phyloP scores from a whole-genome alignment of 2,113 vertebrate genomes.

The Phalacrocorax pelagicus region DNA sequence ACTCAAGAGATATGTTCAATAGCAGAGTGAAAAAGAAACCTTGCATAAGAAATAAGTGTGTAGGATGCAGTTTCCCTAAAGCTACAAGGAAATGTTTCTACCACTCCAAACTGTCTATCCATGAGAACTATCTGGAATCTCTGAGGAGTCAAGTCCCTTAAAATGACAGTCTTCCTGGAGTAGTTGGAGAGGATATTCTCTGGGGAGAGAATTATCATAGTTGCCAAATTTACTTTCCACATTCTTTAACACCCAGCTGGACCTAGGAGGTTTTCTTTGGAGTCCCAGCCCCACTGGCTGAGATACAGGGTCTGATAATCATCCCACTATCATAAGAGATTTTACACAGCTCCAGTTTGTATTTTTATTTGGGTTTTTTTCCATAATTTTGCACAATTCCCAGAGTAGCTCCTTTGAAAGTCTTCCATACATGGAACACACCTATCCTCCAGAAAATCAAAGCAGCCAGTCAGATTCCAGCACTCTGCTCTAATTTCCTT shows the following conservation, averaged over 20 bases:
- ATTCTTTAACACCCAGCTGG: not conserved
- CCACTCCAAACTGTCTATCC: not conserved
- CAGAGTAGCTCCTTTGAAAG: not conserved
- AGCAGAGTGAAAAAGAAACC: not conserved
- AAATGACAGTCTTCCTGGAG: not conserved
- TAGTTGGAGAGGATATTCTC: not conserved
- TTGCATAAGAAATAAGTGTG: not conserved
- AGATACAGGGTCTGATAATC: not conserved
- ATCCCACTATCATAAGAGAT: not conserved
- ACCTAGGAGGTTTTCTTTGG: not conserved
- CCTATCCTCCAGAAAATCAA: not conserved
- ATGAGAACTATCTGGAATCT: not conserved
- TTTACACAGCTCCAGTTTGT: not conserved
- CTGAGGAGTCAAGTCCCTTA: not conserved
- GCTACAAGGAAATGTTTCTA: not conserved
- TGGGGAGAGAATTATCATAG: not conserved
- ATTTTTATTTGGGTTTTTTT: not conserved
- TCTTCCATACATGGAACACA: not conserved
- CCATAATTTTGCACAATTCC: not conserved
- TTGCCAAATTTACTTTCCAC: not conserved
- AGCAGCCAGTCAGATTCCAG: not conserved
- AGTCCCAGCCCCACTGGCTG: not conserved
- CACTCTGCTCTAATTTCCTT: not conserved
- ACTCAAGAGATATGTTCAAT: not conserved
- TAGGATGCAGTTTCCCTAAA: not conserved